phyloP scores from a whole-genome alignment of 1,140 invertebrate genomes.

The Aphelinus certus region DNA sequence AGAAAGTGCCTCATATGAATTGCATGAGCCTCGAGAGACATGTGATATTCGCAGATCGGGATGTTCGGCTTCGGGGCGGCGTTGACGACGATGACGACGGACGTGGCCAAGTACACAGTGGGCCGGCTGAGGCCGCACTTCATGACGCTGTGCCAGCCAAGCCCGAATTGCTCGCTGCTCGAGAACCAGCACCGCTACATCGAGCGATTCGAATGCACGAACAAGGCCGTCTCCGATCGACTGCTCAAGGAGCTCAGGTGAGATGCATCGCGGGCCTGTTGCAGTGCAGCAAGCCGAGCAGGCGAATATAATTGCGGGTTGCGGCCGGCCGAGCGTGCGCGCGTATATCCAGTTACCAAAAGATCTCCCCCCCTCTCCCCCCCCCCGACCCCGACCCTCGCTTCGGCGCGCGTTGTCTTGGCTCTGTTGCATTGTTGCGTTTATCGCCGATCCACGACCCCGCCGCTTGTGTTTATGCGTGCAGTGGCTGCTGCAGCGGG shows the following conservation, averaged over 20 bases:
- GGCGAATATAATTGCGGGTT: background rate
- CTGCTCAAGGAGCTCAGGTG: constrained; percentile 77
- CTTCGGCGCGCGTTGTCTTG: too few relatives aligned
- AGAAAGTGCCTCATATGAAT: background rate
- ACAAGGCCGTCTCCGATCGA: constrained; percentile 66
- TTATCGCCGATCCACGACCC: too few relatives aligned
- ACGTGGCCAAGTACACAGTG: constrained; percentile 91
- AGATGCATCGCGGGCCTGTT: background rate
- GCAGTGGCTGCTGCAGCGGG: too few relatives aligned
- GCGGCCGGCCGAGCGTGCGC: background rate
- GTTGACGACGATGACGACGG: constrained; percentile 83
- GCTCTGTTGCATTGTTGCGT: too few relatives aligned
- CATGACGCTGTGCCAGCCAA: constrained; percentile 76
- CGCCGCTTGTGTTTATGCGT: too few relatives aligned
- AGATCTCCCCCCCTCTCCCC: too few relatives aligned
- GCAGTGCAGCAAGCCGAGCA: background rate
- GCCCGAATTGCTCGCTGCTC: constrained; percentile 68
- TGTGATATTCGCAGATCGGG: constrained; percentile 66
- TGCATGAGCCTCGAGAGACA: too few relatives aligned
- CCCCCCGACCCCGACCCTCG: too few relatives aligned
- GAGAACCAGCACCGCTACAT: constrained; percentile 73
- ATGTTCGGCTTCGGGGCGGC: constrained; percentile 88
- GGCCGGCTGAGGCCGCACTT: constrained; percentile 94
- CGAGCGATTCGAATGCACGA: constrained; percentile 71
- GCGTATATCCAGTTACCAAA: too few relatives aligned